phyloP scores from a whole-genome alignment of 1,140 invertebrate species.

The Rhagoletis zephyria region DNA sequence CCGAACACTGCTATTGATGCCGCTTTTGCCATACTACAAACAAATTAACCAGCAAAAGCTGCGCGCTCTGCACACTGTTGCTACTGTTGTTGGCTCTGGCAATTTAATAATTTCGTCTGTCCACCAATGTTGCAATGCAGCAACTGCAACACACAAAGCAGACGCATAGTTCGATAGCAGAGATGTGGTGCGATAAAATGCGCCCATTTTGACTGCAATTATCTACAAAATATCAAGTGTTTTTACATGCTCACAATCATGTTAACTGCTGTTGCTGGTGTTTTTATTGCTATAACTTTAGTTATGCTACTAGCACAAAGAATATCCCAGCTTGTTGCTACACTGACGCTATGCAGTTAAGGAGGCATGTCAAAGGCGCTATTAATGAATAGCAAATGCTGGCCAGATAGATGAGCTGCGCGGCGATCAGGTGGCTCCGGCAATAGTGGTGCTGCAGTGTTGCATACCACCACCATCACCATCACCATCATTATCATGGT shows the following conservation, averaged over 20 bases:
- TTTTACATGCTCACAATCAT: slow-evolving; percentile 29
- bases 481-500: slow-evolving; percentile 42
- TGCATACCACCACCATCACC: slow-evolving; percentile 40
- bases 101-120: slow-evolving; percentile 44
- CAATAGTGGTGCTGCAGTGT: not conserved
- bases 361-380: slow-evolving; percentile 49
- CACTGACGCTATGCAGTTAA: slow-evolving; percentile 38
- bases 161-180: slow-evolving; percentile 21
- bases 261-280: not conserved
- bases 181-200: slow-evolving; percentile 44
- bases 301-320: too few species aligned
- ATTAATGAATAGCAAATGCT: slow-evolving; percentile 49
- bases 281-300: not conserved
- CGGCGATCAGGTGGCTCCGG: slow-evolving; percentile 5
- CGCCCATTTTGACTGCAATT: slow-evolving; percentile 45
- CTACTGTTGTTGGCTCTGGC: not conserved
- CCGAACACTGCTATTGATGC: too few species aligned
- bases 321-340: not conserved
- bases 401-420: not conserved
- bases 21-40: not conserved
- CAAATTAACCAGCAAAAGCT: slow-evolving; percentile 6
- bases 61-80: not conserved
- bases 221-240: slow-evolving; percentile 29
- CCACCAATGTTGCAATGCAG: not conserved
- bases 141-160: not conserved